phyloP scores from a whole-genome alignment of 2,113 vertebrate genomes.

The Megalops atlanticus region DNA sequence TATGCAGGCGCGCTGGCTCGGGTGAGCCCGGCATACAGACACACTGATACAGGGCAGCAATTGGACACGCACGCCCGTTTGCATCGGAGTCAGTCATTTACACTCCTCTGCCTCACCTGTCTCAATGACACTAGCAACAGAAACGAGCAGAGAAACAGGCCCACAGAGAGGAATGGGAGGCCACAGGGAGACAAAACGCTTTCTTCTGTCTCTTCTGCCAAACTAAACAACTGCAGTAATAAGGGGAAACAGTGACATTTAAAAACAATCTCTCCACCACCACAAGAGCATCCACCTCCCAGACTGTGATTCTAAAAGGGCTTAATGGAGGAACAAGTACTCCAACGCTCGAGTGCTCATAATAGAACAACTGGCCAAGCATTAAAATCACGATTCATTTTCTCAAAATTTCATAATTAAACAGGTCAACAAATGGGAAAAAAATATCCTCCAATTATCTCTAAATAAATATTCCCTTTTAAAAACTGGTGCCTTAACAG shows the following conservation, averaged over 20 bases:
- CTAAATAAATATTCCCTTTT: too few relatives aligned
- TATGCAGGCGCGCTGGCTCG: too few relatives aligned
- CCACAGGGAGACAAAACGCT: neutral
- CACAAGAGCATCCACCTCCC: neutral
- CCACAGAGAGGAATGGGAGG: neutral
- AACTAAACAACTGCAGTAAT: neutral
- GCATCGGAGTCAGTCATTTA: too few relatives aligned
- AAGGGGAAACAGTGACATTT: neutral
- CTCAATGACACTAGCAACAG: too few relatives aligned
- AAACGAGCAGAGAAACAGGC: too few relatives aligned
- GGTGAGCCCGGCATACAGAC: too few relatives aligned
- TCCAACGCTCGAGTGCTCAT: neutral
- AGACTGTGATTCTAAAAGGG: neutral
- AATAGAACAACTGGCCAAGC: neutral
- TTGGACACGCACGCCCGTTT: too few relatives aligned
- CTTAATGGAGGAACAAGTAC: neutral
- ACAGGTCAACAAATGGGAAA: neutral
- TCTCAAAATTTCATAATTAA: neutral
- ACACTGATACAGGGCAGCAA: too few relatives aligned
- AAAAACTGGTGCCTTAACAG: too few relatives aligned
- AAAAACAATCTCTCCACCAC: slow-evolving; percentile 1
- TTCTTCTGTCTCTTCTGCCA: neutral
- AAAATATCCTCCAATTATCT: too few relatives aligned
- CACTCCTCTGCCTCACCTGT: too few relatives aligned
- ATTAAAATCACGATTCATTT: neutral